phyloP scores from a whole-genome alignment of 2,888 invertebrate genomes.

The Xylota sylvarum region DNA sequence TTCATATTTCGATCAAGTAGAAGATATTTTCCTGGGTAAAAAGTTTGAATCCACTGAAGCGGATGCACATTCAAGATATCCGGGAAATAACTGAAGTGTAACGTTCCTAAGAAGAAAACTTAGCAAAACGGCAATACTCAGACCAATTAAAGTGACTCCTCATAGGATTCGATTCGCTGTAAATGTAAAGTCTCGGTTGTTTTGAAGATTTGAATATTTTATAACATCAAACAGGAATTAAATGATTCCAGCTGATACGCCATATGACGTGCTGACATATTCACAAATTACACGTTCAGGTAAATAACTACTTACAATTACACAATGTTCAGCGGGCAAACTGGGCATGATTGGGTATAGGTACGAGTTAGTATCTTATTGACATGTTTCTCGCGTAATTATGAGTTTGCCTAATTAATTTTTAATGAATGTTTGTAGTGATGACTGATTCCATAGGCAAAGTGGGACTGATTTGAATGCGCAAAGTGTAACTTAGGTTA shows the following conservation, averaged over 20 bases:
- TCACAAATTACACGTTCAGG: slow-evolving; percentile 10
- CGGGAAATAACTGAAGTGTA: not conserved
- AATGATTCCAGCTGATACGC: slow-evolving; percentile 4
- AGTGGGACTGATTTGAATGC: not conserved
- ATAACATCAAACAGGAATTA: not conserved
- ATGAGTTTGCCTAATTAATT: slow-evolving; percentile 27
- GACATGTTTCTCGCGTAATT: slow-evolving; percentile 21
- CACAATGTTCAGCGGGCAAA: slow-evolving; percentile 10
- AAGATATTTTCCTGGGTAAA: not conserved
- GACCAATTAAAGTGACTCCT: slow-evolving; percentile 1
- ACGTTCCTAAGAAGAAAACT: not conserved
- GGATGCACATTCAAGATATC: slow-evolving; percentile 8
- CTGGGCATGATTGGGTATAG: not conserved
- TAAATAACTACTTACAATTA: slow-evolving; percentile 47
- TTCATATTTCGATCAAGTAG: not conserved
- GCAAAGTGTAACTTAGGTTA: not conserved
- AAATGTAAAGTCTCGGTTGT: slow-evolving; percentile 15
- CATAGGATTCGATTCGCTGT: not conserved
- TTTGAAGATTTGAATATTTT: slow-evolving; percentile 5
- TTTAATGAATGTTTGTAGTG: slow-evolving; percentile 25
- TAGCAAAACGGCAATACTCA: not conserved
- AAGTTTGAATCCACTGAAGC: not conserved
- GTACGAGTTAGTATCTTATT: not conserved
- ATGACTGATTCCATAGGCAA: not conserved
- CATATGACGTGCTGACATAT: slow-evolving; percentile 24